These are phyloP conservation scores for Cyclura pinguis DNA, from an alignment of 2,797 vertebrate genomes.

Conservation along the genomic window DNA sequence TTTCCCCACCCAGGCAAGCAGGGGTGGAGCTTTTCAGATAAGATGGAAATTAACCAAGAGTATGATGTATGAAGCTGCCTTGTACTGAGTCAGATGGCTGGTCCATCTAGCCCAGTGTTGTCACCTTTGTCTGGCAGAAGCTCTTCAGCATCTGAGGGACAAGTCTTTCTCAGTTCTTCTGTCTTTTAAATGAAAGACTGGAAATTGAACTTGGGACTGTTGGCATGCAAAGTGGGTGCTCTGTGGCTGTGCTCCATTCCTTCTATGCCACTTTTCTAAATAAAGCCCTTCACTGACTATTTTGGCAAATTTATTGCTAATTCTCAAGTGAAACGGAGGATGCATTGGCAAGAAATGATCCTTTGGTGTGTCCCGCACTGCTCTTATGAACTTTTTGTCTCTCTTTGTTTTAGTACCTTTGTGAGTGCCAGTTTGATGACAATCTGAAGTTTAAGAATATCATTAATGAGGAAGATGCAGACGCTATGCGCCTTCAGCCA, in stretches of 20 bases:
- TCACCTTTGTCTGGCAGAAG: neutral
- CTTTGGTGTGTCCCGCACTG: neutral
- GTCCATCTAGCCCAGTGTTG: neutral
- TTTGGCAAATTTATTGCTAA: neutral
- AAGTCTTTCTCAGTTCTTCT: neutral
- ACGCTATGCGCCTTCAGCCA: slow-evolving; percentile 95
- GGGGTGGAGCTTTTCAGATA: neutral
- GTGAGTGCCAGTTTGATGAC: slow-evolving; percentile 98
- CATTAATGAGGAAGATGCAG: slow-evolving; percentile 95
- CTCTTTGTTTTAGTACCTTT: slow-evolving; percentile 87
- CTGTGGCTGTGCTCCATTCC: neutral
- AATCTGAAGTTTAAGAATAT: slow-evolving; percentile 97
- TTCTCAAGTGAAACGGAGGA: neutral
- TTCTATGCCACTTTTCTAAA: neutral
- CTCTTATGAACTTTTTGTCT: neutral
- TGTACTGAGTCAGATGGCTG: neutral
- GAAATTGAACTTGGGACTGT: neutral
- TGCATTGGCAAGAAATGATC: neutral
- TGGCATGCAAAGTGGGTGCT: neutral
- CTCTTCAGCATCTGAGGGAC: no score
- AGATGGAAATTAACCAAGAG: neutral
- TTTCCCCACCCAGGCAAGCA: neutral
- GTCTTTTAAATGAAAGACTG: neutral
- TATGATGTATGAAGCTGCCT: fast-evolving
- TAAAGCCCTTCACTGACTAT: neutral